Evolutionary conservation across 1,140 invertebrate species (phyloP).

Genomic region (Caerostris extrusa): DNA sequence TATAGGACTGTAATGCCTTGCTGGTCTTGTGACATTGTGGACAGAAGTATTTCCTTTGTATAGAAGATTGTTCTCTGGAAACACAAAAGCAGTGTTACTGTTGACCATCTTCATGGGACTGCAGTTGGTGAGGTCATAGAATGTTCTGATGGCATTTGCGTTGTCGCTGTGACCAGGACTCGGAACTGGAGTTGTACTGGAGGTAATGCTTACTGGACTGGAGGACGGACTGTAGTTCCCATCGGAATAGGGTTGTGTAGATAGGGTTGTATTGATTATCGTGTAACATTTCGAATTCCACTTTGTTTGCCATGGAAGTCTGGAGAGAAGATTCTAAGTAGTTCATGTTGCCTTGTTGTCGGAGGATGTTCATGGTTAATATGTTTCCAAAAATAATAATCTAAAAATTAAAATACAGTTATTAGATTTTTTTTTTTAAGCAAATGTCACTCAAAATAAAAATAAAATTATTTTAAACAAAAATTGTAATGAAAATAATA

Average conservation of each 20-base stretch:
- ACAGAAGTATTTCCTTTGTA: background rate
- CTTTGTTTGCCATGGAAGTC: background rate
- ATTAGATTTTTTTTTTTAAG: background rate
- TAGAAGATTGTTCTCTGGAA: conserved; percentile 28
- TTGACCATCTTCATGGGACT: conserved; percentile 44
- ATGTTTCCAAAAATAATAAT: background rate
- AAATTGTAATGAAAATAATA: no score
- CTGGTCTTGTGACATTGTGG: background rate
- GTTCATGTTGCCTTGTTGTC: background rate
- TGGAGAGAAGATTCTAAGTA: conserved; percentile 43
- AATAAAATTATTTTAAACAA: no score
- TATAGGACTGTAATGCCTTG: conserved; percentile 2
- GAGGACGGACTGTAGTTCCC: conserved; percentile 72
- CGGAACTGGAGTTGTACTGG: conserved; percentile 44
- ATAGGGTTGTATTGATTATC: conserved; percentile 13
- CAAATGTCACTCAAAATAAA: no score
- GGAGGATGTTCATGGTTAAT: conserved; percentile 25
- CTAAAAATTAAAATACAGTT: background rate
- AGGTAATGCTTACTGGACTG: conserved; percentile 35
- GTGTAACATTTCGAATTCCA: background rate
- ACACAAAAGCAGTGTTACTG: background rate
- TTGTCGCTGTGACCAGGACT: conserved; percentile 28
- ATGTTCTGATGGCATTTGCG: conserved; percentile 28
- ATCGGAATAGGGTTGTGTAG: conserved; percentile 41
- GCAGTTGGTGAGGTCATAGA: conserved; percentile 64